Percentiles rank a stretch among this genome's conserved stretches.
These are phyloP conservation scores for Pteruthius melanotis DNA, from an alignment of 2,113 vertebrate species.

Conservation along the genomic window DNA sequence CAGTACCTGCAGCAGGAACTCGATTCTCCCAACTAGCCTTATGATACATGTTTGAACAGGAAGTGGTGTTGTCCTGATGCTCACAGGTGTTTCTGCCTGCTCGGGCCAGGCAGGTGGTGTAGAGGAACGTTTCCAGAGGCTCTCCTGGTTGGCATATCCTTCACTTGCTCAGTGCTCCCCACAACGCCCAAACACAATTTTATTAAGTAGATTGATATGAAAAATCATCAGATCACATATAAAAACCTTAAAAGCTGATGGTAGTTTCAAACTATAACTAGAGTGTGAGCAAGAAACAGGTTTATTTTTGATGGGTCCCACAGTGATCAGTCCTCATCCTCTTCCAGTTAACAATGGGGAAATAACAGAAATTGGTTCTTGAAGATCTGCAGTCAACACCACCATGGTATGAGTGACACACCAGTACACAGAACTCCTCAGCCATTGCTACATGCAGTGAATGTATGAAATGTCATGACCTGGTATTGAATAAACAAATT, in stretches of 20 bases:
- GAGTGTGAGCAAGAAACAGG: background rate
- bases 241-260: background rate
- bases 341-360: background rate
- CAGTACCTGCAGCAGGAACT: background rate
- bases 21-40: background rate
- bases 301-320: background rate
- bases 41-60: background rate
- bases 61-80: background rate
- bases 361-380: background rate
- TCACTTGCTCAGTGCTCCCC: background rate
- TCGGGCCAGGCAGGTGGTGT: background rate
- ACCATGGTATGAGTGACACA: background rate
- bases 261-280: background rate
- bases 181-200: background rate
- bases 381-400: background rate
- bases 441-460: background rate
- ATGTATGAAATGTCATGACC: background rate
- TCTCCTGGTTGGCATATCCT: background rate
- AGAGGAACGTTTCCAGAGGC: background rate
- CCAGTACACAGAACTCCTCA: background rate
- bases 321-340: background rate
- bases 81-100: background rate
- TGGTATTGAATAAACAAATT: background rate
- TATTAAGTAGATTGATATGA: background rate
- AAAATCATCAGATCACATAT: background rate